Evolutionary conservation across 1,140 invertebrate genomes (phyloP), one percentile per base, ranked within the genome.

Genomic region (Lineus longissimus): DNA sequence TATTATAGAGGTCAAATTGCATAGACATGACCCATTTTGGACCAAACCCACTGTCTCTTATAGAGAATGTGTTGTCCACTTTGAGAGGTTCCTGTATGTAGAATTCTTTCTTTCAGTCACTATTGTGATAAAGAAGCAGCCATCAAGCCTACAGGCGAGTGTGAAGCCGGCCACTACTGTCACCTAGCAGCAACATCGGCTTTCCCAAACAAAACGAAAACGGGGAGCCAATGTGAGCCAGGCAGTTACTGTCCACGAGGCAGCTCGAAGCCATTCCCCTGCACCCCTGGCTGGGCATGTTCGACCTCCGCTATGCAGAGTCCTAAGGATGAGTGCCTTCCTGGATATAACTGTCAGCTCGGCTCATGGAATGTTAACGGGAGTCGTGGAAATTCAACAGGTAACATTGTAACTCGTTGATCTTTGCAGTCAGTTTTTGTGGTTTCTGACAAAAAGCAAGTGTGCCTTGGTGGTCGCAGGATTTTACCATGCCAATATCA

Each of bases 171-270:
- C 6, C 78, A 74, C 73, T 78, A 73, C 64, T 78, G 76, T 64
- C 73, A 60, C 23, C 66, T 55, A 9, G 66, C 64, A 1, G 67
- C 76, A 15, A 62, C 54, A 0, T 54, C 64, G 13, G 64, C 73
- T 2, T 63, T 68, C 23, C 75, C 76, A 13, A 58, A 54, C 9
- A 65, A 54, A 6, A 17, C 59, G 7, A 41, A 58, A 0, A 69
- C 73, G 45, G 76, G 75, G 23, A 76, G 75, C 0, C 66, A 70
- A 57, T 80, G 76, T 64, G 19, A 67, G 13, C 66, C 67, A 2
- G 76, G 77, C 13, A 71, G 73, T 63, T 80, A 73, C 69, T 80
- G 78, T 70, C 78, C 76, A 1, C 62, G 57, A n/a, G 76, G 76
- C 9, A 76, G 73, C 57, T 66, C 73, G 17, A 61, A 57, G 9